Base-by-base conservation (phyloP, 2,113 vertebrate genomes). In the Plotosus lineatus region DNA sequence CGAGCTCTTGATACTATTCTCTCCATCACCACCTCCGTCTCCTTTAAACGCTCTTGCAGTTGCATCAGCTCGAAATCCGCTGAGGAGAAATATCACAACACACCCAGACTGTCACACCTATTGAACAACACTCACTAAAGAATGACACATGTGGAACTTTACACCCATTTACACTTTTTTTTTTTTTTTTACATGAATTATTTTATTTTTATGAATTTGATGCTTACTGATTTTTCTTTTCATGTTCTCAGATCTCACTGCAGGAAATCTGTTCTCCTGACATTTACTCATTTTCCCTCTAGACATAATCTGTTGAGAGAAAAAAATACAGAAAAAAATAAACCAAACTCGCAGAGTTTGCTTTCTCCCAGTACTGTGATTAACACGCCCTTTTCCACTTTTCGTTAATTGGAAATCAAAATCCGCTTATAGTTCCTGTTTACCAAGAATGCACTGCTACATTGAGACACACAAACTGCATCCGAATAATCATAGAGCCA, bases 11-110 rank as follows among this genome's bases (percentile, higher is more conserved):
- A 95, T 80, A 98, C 96, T 11, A 98, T 93, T 81, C 94, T 96
- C 94, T 98, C 96, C 95, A 99, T 97, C 80, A 95, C 95, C 89
- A 95, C 89, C 89, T 98, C 97, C 0, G 97, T 98, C 84, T 97
- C 96, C 81, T 91, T 94, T 86, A 98, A 91, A 87, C 95, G 96
- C 88, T 98, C 97, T 90, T 98, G 97, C 60, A 99, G 95, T 85
- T 99, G 97, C 65, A 90, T 85, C 82, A 98, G 92, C 81, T 99
- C 95, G 82, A 94, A 97, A 87, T 98, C 96, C 66, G 95, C 97
- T 99, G 92, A 86, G 81, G 15, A 68, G 42, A 77, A 58, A 55
- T 17, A 44, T 21, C 11, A 33, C 8, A 75, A 15, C 48, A 50
- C 4, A 73, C 12, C 21, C 44, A 1, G 28, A 48, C 26, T 33